A percentile compares a stretch with the other conserved stretches of the same genome.
Evolutionary conservation across 2,888 invertebrate genomes (phyloP).

Genomic region (Adineta ricciae): DNA sequence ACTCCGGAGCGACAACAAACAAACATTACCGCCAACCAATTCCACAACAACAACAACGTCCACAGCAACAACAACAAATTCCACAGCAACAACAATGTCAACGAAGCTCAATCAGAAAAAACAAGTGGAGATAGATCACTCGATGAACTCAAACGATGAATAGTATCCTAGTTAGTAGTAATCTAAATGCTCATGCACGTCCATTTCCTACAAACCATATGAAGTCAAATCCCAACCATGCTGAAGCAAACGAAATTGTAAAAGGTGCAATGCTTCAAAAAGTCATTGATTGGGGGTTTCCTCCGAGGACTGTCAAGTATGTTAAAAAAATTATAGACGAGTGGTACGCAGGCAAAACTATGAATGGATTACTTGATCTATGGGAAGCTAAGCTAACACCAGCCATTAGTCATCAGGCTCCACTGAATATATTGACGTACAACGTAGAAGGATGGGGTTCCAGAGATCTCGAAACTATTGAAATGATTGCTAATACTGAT

Average conservation of each 20-base stretch:
- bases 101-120: too few species aligned
- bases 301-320: neutral
- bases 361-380: neutral
- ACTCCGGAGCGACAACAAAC: too few species aligned
- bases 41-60: too few species aligned
- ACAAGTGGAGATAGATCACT: too few species aligned
- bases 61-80: too few species aligned
- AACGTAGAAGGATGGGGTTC: neutral
- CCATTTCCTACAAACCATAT: too few species aligned
- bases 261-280: neutral
- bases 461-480: neutral
- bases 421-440: neutral
- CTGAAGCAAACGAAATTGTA: too few species aligned
- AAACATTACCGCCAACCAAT: too few species aligned
- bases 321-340: neutral
- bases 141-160: too few species aligned
- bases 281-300: neutral
- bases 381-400: neutral
- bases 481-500: neutral
- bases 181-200: neutral
- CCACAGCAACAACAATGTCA: too few species aligned
- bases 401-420: neutral
- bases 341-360: neutral
- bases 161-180: too few species aligned
- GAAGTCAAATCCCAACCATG: too few species aligned